A percentile compares a stretch with the other conserved stretches of the same genome.
phyloP scores from a whole-genome alignment of 2,113 vertebrate species.

The Neomonachus schauinslandi region DNA sequence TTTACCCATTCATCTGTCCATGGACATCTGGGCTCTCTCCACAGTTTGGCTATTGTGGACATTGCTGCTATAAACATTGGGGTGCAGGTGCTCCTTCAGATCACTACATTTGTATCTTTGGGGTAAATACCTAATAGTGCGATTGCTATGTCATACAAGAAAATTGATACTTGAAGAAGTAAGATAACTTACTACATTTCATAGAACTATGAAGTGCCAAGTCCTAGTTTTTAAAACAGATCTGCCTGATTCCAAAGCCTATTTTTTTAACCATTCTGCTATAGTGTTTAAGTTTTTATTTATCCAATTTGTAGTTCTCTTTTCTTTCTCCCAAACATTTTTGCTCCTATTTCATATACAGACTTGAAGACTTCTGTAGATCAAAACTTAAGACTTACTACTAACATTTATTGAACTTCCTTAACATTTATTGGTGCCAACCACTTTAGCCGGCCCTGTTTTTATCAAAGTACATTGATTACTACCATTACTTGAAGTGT shows the following conservation, averaged over 20 bases:
- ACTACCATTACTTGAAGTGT: neutral
- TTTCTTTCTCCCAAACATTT: neutral
- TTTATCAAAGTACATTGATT: neutral
- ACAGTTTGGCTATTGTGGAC: neutral
- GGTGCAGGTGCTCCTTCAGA: neutral
- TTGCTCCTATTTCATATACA: neutral
- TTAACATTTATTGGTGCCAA: neutral
- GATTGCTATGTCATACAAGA: neutral
- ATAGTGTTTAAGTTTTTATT: neutral
- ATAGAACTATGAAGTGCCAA: neutral
- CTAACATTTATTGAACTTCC: neutral
- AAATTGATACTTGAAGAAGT: neutral
- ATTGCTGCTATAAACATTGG: neutral
- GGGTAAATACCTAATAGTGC: neutral
- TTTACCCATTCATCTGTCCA: too few species aligned
- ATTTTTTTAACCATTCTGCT: neutral
- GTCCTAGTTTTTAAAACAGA: neutral
- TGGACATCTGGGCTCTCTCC: neutral
- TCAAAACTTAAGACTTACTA: neutral
- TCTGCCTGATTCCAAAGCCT: neutral
- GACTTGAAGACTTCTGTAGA: neutral
- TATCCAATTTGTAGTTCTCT: neutral
- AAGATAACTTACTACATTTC: neutral
- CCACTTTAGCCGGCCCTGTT: neutral
- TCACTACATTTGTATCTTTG: neutral